phyloP scores from a whole-genome alignment of 64 coral and sea anemone species.

The Catalaphyllia jardinei region DNA sequence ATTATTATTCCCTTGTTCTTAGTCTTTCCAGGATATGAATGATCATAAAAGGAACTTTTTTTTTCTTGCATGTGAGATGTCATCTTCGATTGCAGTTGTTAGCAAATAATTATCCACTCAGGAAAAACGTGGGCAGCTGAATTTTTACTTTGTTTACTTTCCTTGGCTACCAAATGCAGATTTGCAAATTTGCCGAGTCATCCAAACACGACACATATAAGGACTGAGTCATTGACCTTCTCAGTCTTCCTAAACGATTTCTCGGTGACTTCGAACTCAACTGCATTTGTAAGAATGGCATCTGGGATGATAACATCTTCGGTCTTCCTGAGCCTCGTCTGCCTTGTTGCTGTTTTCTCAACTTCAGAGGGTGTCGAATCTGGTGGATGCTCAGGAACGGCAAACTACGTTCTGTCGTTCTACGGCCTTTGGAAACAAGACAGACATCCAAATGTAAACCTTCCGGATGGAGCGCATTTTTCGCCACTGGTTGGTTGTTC shows the following conservation, averaged over 20 bases:
- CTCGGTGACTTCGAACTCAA: background rate
- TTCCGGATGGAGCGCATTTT: background rate
- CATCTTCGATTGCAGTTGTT: too few relatives aligned
- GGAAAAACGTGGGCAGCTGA: too few relatives aligned
- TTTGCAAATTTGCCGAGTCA: too few relatives aligned
- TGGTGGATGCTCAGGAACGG: background rate
- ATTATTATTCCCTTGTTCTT: too few relatives aligned
- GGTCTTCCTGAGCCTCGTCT: background rate
- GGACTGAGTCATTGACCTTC: too few relatives aligned
- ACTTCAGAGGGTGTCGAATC: background rate
- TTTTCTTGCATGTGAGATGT: too few relatives aligned
- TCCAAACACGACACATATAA: too few relatives aligned
- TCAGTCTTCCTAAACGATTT: background rate
- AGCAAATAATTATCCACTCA: too few relatives aligned
- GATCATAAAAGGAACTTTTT: too few relatives aligned
- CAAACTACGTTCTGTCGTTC: background rate
- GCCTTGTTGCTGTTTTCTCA: background rate
- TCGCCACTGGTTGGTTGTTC: background rate
- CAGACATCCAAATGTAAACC: background rate
- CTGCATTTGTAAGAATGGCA: background rate
- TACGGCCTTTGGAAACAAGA: background rate
- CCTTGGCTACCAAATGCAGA: too few relatives aligned
- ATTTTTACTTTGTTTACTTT: too few relatives aligned
- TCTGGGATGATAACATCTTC: background rate
- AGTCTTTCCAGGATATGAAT: too few relatives aligned